These are phyloP conservation scores for Spondyliosoma cantharus DNA, from an alignment of 2,797 vertebrate genomes.

Conservation along the genomic window DNA sequence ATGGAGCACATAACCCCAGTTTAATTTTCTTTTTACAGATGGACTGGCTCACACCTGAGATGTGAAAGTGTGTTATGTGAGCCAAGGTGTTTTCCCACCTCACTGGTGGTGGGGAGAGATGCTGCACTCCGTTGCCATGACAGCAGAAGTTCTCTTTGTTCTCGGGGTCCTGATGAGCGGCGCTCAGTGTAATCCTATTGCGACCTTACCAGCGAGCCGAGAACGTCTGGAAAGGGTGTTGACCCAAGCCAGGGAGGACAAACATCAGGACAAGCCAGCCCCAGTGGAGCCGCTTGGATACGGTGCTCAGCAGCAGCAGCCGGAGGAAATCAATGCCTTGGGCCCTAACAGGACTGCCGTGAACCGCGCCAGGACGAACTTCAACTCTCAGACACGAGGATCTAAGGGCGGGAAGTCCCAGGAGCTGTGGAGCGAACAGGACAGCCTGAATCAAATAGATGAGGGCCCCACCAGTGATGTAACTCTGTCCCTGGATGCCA, in stretches of 20 bases:
- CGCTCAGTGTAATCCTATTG: constrained; percentile 89
- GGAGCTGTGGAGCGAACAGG: constrained; percentile 83
- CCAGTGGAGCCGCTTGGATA: constrained; percentile 81
- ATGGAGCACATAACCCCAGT: constrained; percentile 69
- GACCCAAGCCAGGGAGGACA: constrained; percentile 76
- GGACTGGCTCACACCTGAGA: constrained; percentile 84
- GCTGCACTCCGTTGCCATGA: constrained; percentile 93
- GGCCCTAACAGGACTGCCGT: constrained; percentile 84
- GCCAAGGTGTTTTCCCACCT: constrained; percentile 87
- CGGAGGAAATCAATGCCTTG: constrained; percentile 85
- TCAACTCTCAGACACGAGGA: constrained; percentile 79
- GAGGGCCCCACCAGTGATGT: constrained; percentile 87
- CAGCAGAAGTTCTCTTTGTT: constrained; percentile 92
- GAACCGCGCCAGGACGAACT: constrained; percentile 83
- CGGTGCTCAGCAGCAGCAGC: constrained; percentile 81
- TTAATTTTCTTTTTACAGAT: constrained; percentile 87
- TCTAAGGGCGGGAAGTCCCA: constrained; percentile 81
- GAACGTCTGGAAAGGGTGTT: constrained; percentile 80
- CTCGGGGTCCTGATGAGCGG: constrained; percentile 91
- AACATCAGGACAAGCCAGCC: constrained; percentile 69
- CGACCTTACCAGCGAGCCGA: constrained; percentile 86
- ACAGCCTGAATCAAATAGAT: constrained; percentile 82
- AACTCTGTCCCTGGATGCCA: constrained; percentile 86
- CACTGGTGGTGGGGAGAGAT: constrained; percentile 91
- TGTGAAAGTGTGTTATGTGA: constrained; percentile 91